phyloP scores from a whole-genome alignment of 2,888 invertebrate species.

The Parapristionchus giblindavisi region DNA sequence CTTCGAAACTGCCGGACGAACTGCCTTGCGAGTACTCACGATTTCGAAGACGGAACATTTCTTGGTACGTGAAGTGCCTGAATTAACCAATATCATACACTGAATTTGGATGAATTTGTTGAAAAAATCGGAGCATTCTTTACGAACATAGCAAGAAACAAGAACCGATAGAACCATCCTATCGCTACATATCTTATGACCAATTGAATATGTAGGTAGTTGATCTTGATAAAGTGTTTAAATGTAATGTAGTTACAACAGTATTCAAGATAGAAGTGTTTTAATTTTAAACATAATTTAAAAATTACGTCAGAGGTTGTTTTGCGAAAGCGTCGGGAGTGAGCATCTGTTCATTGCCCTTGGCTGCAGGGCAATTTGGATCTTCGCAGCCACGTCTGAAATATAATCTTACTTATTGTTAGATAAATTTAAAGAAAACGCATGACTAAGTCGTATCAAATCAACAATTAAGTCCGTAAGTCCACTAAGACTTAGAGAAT shows the following conservation, averaged over 20 bases:
- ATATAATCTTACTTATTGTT: neutral
- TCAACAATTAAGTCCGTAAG: neutral
- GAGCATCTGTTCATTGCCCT: constrained; percentile 62
- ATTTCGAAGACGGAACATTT: constrained; percentile 65
- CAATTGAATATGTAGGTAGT: neutral
- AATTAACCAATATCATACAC: neutral
- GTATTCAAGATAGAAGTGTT: neutral
- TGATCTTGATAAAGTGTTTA: neutral
- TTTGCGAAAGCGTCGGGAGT: constrained; percentile 67
- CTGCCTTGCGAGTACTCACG: constrained; percentile 63
- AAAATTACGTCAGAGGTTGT: constrained; percentile 54
- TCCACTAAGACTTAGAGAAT: neutral
- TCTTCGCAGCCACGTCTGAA: constrained; percentile 51
- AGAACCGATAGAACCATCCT: too few species aligned
- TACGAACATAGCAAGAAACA: neutral
- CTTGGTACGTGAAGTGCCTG: constrained; percentile 56
- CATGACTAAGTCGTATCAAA: neutral
- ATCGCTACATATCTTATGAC: too few species aligned
- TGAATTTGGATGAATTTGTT: neutral
- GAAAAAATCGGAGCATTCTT: neutral
- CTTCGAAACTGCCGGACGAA: constrained; percentile 56
- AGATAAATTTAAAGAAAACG: neutral
- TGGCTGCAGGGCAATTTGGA: constrained; percentile 65
- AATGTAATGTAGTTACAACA: neutral
- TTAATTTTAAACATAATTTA: neutral